A percentile compares a stretch with the other conserved stretches of the same genome.
Evolutionary conservation across 2,113 vertebrate genomes (phyloP).

Genomic region (Bos taurus): ARS-UCD2.0 NC_037351.1:29310501-29311000

Average conservation of each 20-base stretch:
- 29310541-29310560: not conserved
- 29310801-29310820: not conserved
- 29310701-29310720: not conserved
- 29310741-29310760: not conserved
- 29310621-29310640: not conserved
- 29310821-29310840: not conserved
- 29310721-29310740: fast-evolving
- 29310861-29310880: not conserved
- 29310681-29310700: not conserved
- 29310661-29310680: not conserved
- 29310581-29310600: not conserved
- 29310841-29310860: not conserved
- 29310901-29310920: not conserved
- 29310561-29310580: not conserved
- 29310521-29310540: not conserved
- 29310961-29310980: not conserved
- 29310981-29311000: not conserved
- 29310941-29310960: not conserved
- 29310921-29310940: not conserved
- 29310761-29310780: not conserved
- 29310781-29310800: not conserved
- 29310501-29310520: not conserved
- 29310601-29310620: not conserved
- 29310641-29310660: not conserved
- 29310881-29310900: not conserved